phyloP scores from a whole-genome alignment of 1,140 invertebrate genomes.

The Megathymus violae region DNA sequence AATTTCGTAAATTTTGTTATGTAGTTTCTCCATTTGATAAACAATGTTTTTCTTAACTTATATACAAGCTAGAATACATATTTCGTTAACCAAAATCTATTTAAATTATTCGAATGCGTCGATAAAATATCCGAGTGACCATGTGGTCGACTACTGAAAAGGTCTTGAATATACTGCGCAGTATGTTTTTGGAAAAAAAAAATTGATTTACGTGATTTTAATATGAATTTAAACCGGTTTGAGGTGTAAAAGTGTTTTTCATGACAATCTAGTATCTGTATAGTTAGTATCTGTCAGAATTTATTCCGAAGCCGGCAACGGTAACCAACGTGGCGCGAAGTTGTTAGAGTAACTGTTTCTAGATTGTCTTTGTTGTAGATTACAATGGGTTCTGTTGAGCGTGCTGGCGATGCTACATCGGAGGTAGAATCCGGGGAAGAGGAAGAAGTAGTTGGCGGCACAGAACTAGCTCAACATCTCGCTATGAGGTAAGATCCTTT shows the following conservation, averaged over 20 bases:
- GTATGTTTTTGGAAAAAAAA: slow-evolving; percentile 62
- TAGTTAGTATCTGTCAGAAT: slow-evolving; percentile 32
- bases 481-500: slow-evolving; percentile 64
- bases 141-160: slow-evolving; percentile 71
- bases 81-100: slow-evolving; percentile 6
- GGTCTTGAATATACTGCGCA: slow-evolving; percentile 69
- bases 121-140: slow-evolving; percentile 46
- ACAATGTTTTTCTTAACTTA: slow-evolving; percentile 29
- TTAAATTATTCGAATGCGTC: slow-evolving; percentile 24
- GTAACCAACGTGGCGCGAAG: slow-evolving; percentile 71
- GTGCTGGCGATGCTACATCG: slow-evolving; percentile 71
- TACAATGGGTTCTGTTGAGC: slow-evolving; percentile 75
- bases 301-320: slow-evolving; percentile 51
- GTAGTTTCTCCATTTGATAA: slow-evolving; percentile 35
- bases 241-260: slow-evolving; percentile 18
- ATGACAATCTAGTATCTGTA: slow-evolving; percentile 28
- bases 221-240: slow-evolving; percentile 9
- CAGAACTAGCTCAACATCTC: slow-evolving; percentile 69
- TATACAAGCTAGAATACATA: slow-evolving; percentile 3
- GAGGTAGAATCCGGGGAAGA: slow-evolving; percentile 78
- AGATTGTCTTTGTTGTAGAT: slow-evolving; percentile 59
- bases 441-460: slow-evolving; percentile 69
- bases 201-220: slow-evolving; percentile 33
- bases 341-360: slow-evolving; percentile 40
- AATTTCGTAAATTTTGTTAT: slow-evolving; percentile 48